These are phyloP conservation scores for Danio choprae DNA, from an alignment of 2,797 vertebrate species.

Conservation along the genomic window DNA sequence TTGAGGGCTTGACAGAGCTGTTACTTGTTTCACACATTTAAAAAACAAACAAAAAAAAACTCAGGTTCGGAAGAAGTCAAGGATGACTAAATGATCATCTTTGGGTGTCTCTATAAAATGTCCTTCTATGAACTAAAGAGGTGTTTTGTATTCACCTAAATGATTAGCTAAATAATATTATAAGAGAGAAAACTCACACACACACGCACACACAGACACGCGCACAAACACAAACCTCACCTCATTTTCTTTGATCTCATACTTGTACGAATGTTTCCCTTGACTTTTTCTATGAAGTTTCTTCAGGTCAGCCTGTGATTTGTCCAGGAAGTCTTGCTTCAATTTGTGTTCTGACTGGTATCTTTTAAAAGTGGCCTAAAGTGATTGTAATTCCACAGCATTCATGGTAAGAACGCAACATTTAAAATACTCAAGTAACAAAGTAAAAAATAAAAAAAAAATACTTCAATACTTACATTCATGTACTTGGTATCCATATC, in stretches of 20 bases:
- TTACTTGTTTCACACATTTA: too few relatives aligned
- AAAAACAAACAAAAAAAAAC: too few relatives aligned
- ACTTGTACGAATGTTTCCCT: conserved; percentile 88
- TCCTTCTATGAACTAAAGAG: neutral
- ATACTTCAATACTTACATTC: conserved; percentile 83
- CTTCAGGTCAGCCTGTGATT: conserved; percentile 93
- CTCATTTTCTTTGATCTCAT: conserved; percentile 92
- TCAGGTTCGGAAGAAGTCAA: too few relatives aligned
- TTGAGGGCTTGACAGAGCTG: too few relatives aligned
- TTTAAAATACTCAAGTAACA: neutral
- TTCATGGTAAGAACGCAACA: neutral
- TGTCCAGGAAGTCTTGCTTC: conserved; percentile 92
- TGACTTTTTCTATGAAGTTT: conserved; percentile 96
- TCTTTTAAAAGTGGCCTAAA: conserved; percentile 93
- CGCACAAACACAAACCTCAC: conserved; percentile 72
- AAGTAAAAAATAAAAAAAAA: too few relatives aligned
- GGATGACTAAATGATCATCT: too few relatives aligned
- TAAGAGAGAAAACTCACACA: neutral
- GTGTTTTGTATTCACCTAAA: neutral
- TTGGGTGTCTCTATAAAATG: too few relatives aligned
- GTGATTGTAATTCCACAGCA: conserved; percentile 54
- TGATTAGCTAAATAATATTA: neutral
- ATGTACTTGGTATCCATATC: conserved; percentile 98
- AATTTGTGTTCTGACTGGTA: conserved; percentile 93
- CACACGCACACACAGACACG: too few relatives aligned